Evolutionary conservation across 2,113 vertebrate species (phyloP), one percentile per base, ranked within the genome.

Genomic region (Callopanchax toddi): DNA sequence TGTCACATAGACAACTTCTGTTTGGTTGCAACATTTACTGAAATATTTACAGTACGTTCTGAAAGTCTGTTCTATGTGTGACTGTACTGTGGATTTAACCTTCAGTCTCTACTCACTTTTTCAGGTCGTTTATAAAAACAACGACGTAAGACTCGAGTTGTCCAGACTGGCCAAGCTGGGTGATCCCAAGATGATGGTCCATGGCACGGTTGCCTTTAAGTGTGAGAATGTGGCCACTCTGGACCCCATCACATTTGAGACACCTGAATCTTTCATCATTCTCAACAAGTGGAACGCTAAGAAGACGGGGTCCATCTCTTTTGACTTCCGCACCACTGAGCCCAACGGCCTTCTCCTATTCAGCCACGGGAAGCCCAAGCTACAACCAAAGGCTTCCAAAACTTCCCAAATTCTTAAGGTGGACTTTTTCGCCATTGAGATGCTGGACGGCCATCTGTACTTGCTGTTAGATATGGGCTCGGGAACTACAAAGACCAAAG

Each of bases 71-170:
- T 46, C 0, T 34, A 11, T 20, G 8, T 39, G 10, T 51, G 10
- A 10, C 18, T 57, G 15, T 11, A 21, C 22, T 57, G 11, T 8
- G 18, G 0, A 11, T 51, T 21, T 69, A 1, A 53, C 22, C 39
- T 11, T 44, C 15, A 40, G 43, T 29, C 5, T 60, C 16, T 51
- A 1, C 17, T 84, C 81, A 12, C 61, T 32, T 37, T 85, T 89
- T 60, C 87, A 98, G 96, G 97, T 99, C 76, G 97, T 98, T 4
- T 99, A 99, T 88, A 98, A 98, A 91, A 99, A 99, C 90, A 98
- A 98, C 0, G 97, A 99, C 17, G 96, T 98, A 63, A 92, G 97
- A 26, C 91, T 99, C 74, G 97, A 99, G 82, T 89, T 99, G 63
- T 99, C 97, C 77, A 92, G 95, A 60, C 91, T 98, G 87, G 96